Percentiles rank a stretch among this genome's conserved stretches.
Evolutionary conservation across 2,888 invertebrate species (phyloP).

Genomic region (Lacanobia wlatinum): DNA sequence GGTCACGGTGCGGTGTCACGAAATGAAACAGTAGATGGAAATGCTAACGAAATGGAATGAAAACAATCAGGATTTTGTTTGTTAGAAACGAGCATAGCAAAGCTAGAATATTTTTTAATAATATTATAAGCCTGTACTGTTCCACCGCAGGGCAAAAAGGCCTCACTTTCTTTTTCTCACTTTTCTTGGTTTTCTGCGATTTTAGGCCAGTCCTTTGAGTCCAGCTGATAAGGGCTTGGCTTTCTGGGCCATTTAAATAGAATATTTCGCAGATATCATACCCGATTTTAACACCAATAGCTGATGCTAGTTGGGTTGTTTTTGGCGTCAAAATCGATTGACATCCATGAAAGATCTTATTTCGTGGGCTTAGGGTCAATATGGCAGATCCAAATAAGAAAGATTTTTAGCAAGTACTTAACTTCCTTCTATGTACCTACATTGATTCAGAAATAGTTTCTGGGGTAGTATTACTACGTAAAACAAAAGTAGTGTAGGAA

Average conservation of each 20-base stretch:
- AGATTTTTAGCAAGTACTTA: not conserved
- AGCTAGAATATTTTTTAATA: too few species aligned
- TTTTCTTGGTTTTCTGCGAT: not conserved
- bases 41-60: constrained; percentile 21
- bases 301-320: not conserved
- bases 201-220: not conserved
- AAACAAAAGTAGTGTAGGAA: not conserved
- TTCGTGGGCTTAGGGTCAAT: too few species aligned
- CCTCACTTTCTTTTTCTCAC: not conserved
- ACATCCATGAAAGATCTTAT: not conserved
- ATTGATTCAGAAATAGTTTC: not conserved
- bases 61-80: constrained; percentile 14
- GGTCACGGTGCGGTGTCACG: constrained; percentile 60
- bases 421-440: not conserved
- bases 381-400: not conserved
- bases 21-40: constrained; percentile 26
- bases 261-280: too few species aligned
- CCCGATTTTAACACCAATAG: too few species aligned
- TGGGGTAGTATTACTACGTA: not conserved
- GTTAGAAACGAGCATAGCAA: not conserved
- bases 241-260: not conserved
- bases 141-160: not conserved
- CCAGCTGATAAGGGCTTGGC: not conserved
- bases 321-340: not conserved
- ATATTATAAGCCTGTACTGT: not conserved